phyloP scores from a whole-genome alignment of 2,113 vertebrate species.

The Anser brachyrhynchus region DNA sequence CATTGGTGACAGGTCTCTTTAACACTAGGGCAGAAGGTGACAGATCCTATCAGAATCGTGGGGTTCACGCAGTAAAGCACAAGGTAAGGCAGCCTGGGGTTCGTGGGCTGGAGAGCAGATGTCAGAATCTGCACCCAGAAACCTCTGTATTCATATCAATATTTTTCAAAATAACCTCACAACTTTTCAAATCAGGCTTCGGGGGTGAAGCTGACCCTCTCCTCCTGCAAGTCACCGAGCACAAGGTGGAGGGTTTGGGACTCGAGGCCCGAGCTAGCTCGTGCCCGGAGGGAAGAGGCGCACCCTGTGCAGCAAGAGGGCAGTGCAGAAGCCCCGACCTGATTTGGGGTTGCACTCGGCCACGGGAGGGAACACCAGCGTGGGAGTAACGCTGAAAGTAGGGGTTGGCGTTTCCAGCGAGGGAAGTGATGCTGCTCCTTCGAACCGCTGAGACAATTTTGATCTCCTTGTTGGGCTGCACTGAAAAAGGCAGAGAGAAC shows the following conservation, averaged over 20 bases:
- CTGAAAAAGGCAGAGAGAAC: conserved; percentile 48
- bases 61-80: not conserved
- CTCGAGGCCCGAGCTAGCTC: not conserved
- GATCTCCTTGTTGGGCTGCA: conserved; percentile 75
- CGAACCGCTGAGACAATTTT: conserved; percentile 69
- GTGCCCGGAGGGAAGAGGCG: rapidly evolving
- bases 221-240: not conserved
- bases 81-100: not conserved
- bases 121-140: not conserved
- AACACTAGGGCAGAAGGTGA: conserved; percentile 77
- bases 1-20: conserved; percentile 78
- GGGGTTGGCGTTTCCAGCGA: conserved; percentile 70
- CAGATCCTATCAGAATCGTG: conserved; percentile 42
- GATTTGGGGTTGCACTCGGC: conserved; percentile 85
- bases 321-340: conserved; percentile 70
- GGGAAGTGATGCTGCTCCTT: conserved; percentile 76
- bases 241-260: not conserved
- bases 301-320: not conserved
- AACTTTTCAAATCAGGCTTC: not conserved
- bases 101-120: not conserved
- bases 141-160: not conserved
- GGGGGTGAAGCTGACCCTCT: not conserved
- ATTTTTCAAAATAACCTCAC: not conserved
- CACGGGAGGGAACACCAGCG: conserved; percentile 52
- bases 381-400: conserved; percentile 65